Percentiles rank a stretch among this genome's conserved stretches.
Conservation (phyloP, 2,113 vertebrate genomes). For the Tachuris rubrigastra region DNA sequence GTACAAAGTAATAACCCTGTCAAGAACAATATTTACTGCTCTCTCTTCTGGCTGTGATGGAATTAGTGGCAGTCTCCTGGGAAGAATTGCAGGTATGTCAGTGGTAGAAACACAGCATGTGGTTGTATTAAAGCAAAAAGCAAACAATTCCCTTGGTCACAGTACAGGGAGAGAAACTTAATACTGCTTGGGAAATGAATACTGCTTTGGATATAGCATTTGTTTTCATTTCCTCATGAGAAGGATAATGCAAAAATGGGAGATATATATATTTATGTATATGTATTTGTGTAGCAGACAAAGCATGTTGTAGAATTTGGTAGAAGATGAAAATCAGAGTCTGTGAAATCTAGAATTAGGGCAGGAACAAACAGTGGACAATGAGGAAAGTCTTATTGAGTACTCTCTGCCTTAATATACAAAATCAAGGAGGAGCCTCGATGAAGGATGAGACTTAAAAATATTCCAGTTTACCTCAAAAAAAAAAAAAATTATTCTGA, state of each 20-base stretch:
- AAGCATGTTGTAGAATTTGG: not conserved
- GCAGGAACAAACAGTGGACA: not conserved
- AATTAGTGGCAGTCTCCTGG: not conserved
- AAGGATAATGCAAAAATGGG: not conserved
- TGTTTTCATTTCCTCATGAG: not conserved
- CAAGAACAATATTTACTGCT: slow-evolving; percentile 13
- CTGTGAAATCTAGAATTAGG: not conserved
- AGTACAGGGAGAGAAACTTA: not conserved
- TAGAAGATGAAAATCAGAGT: not conserved
- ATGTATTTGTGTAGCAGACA: not conserved
- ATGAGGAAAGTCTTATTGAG: not conserved
- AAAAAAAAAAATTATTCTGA: not conserved
- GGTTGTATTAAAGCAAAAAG: not conserved
- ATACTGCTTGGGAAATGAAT: not conserved
- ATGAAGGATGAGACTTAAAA: not conserved
- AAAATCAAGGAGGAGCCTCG: not conserved
- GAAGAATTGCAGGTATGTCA: not conserved
- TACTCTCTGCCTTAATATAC: not conserved
- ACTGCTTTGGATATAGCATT: not conserved
- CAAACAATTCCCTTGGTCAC: not conserved
- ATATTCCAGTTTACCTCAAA: not conserved
- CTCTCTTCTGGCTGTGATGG: not conserved
- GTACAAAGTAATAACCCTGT: slow-evolving; percentile 42
- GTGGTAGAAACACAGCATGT: not conserved
- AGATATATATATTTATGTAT: not conserved